These are phyloP conservation scores for Mesitornis unicolor DNA, from an alignment of 2,113 vertebrate genomes.

Conservation along the genomic window DNA sequence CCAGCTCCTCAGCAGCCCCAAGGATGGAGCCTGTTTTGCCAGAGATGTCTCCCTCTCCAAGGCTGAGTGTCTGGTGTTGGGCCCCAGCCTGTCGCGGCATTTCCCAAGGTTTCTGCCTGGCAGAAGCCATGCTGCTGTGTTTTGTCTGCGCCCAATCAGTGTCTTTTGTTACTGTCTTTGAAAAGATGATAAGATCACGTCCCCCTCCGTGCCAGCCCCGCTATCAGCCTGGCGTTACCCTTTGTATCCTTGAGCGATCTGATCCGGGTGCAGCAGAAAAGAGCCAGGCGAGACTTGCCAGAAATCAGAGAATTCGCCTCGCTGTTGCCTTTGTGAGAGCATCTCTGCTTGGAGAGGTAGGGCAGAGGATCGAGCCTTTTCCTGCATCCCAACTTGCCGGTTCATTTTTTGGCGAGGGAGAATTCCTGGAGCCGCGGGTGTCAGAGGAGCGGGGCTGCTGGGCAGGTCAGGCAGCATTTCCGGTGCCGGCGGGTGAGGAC, in stretches of 20 bases:
- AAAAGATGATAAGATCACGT: not conserved
- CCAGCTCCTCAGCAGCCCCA: not conserved
- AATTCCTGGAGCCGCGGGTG: not conserved
- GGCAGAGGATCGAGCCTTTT: not conserved
- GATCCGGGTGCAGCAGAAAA: not conserved
- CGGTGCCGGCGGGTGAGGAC: not conserved
- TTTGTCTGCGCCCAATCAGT: constrained; percentile 57
- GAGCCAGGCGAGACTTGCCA: not conserved
- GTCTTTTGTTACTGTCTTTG: constrained; percentile 35
- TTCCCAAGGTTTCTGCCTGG: constrained; percentile 19
- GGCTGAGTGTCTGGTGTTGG: not conserved
- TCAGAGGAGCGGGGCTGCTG: not conserved
- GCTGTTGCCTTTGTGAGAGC: not conserved
- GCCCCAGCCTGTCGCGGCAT: not conserved
- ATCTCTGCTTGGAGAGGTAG: not conserved
- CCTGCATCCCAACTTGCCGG: not conserved
- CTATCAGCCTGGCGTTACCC: not conserved
- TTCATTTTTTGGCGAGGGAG: not conserved
- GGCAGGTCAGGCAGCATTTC: not conserved
- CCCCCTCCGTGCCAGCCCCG: not conserved
- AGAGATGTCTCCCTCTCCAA: not conserved
- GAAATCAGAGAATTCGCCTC: not conserved
- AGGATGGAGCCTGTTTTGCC: not conserved
- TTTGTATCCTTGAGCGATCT: constrained; percentile 7
- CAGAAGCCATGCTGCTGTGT: not conserved